Base-by-base conservation (phyloP, 1,140 invertebrate genomes). In the Temnothorax longispinosus region DNA sequence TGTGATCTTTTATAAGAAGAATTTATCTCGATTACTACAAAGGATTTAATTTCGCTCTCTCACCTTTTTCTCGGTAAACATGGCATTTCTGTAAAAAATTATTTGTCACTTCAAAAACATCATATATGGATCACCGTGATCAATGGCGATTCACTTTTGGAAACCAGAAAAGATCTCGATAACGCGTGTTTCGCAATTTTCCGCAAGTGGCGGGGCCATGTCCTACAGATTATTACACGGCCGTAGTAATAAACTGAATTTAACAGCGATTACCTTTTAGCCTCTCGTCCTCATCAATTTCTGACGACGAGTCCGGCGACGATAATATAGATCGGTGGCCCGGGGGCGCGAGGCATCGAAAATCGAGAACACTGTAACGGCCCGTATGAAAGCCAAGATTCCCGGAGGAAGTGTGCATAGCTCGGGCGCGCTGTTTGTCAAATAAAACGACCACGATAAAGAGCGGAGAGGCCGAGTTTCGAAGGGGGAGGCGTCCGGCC, bases 391-490 rank as follows among this genome's bases (percentile, higher is more conserved):
- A 84, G 80, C 35, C 74, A 64, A 54, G 58, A 85, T 75, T 87
- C 81, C 65, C 77, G 72, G 85, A 90, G 87, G 77, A 90, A 91
- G 90, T 82, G 90, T 90, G 85, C 84, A 86, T 75, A 90, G 82
- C 84, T 90, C 74, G 87, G 58, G 35, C 65, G 35, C 65, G 85
- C 87, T 87, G 87, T 90, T 91, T 91, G 85, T 89, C 88, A 80
- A 91, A 91, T 91, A 89, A 91, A 91, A 91, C 72, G 62, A 89
- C 2, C 54, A 54, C 44, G 64, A 84, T 84, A 84, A 90, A 91
- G 65, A 82, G 38, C 60, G 65, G 41, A 10, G 27, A 60, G 71
- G 64, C 52, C 52, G 64, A 78, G 50, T 91, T 86, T 87, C 85
- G 75, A 80, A 82, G 52, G 35, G 75, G 67, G 56, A 52, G 35